phyloP scores from a whole-genome alignment of 37 sponge, comb jelly and placozoan species.

The Halichondria panicea region DNA sequence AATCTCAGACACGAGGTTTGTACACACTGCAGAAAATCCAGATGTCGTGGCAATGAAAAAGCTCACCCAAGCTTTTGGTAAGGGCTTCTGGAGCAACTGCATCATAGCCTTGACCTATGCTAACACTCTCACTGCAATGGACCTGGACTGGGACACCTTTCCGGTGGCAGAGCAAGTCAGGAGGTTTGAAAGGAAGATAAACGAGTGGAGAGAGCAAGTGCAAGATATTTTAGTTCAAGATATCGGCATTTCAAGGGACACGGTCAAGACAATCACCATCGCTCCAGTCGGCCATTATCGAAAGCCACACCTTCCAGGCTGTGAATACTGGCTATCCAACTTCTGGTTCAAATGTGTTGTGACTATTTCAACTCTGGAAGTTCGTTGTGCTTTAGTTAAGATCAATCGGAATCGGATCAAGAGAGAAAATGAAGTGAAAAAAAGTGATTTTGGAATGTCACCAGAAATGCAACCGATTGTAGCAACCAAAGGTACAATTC shows the following conservation, averaged over 20 bases:
- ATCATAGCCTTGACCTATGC: slow-evolving; percentile 9
- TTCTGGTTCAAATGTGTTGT: slow-evolving; percentile 5
- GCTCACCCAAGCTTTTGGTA: not conserved
- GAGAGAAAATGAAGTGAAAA: no score
- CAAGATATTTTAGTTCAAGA: not conserved
- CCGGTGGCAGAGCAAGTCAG: not conserved
- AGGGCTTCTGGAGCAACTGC: not conserved
- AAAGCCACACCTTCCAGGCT: not conserved
- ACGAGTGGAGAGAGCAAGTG: not conserved
- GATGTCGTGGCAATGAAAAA: slow-evolving; percentile 6
- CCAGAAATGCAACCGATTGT: no score
- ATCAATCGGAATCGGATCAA: not conserved
- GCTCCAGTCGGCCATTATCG: not conserved
- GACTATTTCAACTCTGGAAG: not conserved
- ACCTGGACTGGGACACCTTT: not conserved
- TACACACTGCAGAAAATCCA: slow-evolving; percentile 1
- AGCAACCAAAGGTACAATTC: no score
- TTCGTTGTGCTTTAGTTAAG: not conserved
- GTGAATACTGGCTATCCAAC: not conserved
- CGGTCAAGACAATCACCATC: not conserved
- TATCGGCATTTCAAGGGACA: not conserved
- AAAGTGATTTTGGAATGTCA: no score
- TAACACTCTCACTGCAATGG: not conserved
- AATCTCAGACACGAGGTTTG: not conserved
- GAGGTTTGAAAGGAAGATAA: not conserved